Evolutionary conservation across 2,113 vertebrate species (phyloP).

Genomic region (Corythornis vintsioides): DNA sequence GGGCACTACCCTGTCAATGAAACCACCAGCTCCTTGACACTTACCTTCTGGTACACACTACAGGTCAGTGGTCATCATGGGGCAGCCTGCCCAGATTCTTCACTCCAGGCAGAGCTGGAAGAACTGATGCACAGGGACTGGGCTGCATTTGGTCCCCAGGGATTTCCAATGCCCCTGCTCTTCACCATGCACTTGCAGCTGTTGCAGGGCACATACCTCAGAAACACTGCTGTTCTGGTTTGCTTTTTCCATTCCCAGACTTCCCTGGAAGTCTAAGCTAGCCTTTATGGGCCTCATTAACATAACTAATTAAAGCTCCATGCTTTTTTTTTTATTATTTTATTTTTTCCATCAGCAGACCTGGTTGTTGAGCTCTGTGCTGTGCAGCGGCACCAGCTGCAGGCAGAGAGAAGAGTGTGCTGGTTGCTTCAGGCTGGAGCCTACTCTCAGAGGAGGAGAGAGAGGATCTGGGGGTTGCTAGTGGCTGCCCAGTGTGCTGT

Average conservation of each 20-base stretch:
- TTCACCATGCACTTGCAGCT: background rate
- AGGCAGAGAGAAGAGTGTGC: background rate
- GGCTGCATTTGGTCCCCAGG: background rate
- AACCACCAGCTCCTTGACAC: constrained; percentile 97
- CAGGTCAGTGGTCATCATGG: constrained; percentile 74
- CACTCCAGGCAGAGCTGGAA: background rate
- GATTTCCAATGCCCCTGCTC: background rate
- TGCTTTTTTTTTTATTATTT: background rate
- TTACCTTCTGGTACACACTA: constrained; percentile 98
- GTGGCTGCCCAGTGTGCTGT: background rate
- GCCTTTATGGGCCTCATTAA: background rate
- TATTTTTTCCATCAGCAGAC: background rate
- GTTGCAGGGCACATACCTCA: fast-evolving
- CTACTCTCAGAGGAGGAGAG: background rate
- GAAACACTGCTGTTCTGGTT: background rate
- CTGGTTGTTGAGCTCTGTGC: background rate
- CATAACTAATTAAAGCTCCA: constrained; percentile 38
- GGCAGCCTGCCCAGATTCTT: background rate
- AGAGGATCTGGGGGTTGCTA: background rate
- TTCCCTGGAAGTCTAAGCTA: background rate
- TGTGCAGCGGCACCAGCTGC: background rate
- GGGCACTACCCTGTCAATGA: constrained; percentile 98
- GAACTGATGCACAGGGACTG: background rate
- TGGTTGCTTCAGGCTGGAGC: background rate
- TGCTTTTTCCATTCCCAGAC: background rate